Percentiles rank a stretch among this genome's conserved stretches.
Evolutionary conservation across 2,797 vertebrate genomes (phyloP).

Genomic region (Phyllotis vaccarum): DNA sequence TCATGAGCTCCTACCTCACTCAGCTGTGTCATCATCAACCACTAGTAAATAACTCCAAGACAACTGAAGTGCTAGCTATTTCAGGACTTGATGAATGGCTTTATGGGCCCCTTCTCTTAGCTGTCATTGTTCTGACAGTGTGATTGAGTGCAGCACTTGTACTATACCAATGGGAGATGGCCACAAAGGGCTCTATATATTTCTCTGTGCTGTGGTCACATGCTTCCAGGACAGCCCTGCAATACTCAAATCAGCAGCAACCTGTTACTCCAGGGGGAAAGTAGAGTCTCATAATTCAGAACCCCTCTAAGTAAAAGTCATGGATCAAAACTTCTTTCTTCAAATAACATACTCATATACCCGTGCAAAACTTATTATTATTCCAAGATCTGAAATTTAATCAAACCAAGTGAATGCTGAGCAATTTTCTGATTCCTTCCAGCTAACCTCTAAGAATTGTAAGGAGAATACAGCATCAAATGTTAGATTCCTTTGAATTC

Average conservation of each 20-base stretch:
- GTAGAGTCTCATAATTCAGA: slow-evolving; percentile 18
- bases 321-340: not conserved
- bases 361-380: not conserved
- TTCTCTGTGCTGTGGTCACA: slow-evolving; percentile 19
- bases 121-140: slow-evolving; percentile 53
- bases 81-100: slow-evolving; percentile 61
- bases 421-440: slow-evolving; percentile 43
- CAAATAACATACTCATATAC: not conserved
- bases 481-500: slow-evolving; percentile 25
- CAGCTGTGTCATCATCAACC: slow-evolving; percentile 75
- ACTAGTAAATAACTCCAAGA: slow-evolving; percentile 74
- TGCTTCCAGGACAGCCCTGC: slow-evolving; percentile 21
- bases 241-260: not conserved
- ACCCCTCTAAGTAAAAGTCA: not conserved
- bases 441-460: slow-evolving; percentile 38
- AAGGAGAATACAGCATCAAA: not conserved
- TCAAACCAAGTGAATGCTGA: slow-evolving; percentile 1
- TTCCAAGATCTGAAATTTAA: slow-evolving; percentile 51
- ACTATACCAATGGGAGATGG: slow-evolving; percentile 36
- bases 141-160: slow-evolving; percentile 62
- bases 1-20: slow-evolving; percentile 63
- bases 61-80: slow-evolving; percentile 68
- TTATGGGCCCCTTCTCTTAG: slow-evolving; percentile 37
- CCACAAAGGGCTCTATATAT: slow-evolving; percentile 50
- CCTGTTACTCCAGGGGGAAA: slow-evolving; percentile 36